Evolutionary conservation across 1,140 invertebrate species (phyloP), one percentile per base, ranked within the genome.

Genomic region (Meloidogyne chitwoodi): DNA sequence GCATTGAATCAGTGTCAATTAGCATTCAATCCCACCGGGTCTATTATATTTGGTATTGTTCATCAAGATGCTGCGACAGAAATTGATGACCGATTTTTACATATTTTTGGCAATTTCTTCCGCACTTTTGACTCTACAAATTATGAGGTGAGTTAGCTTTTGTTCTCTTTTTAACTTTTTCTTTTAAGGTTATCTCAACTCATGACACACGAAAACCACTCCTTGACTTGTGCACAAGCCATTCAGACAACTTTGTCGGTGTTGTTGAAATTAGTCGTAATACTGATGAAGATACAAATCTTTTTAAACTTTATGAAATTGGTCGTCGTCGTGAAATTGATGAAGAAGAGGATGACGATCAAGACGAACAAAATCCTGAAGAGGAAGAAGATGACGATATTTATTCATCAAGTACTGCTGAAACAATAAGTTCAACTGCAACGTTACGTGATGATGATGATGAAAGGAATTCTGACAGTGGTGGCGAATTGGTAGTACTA

Each of bases 51-150:
- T 86, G 90, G 89, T 22, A 73, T 63, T n/a, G 56, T 56, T 38
- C 86, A 90, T 91, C 74, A 79, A 64, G 62, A 67, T 34, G 64
- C 38, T n/a, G 62, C 56, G 10, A 81, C 91, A 91, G 74, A 88
- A 87, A 34, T 79, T 70, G 91, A 92, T 79, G 91, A 92, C 71
- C 89, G 91, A 27, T 89, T 89, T 11, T 90, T 86, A 65, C 87
- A 84, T 77, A 88, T 91, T 79, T 93, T 91, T 88, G 92, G 92
- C 75, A 93, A 93, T 22, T 95, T 93, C 63, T 96, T 98, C 87
- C 93, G 95, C 86, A 95, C 94, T 6, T 90, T 98, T 77, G 95
- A 98, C 90, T 91, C 94, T 8, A 91, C 91, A 75, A 94, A 98
- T 88, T 99, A 98, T 87, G 93, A 67, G 70, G 71, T 73, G 14